Percentiles rank a stretch among this genome's conserved stretches.
Conservation (phyloP, 2,113 vertebrate species). For the Verasper variegatus region DNA sequence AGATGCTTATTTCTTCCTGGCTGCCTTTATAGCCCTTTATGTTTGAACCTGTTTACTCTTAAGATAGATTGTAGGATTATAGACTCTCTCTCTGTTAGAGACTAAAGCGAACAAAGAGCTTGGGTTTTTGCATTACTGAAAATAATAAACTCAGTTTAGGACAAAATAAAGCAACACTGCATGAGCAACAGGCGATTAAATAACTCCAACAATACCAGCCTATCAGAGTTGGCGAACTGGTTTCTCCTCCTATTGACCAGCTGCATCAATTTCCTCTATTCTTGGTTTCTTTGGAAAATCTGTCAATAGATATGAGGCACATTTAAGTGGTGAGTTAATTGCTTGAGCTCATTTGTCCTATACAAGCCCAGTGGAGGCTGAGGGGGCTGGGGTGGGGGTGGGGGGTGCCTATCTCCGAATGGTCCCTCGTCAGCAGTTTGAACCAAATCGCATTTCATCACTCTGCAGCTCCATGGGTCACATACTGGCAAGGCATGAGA, state of each 20-base stretch:
- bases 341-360: slow-evolving; percentile 50
- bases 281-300: slow-evolving; percentile 32
- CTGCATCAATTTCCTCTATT: slow-evolving; percentile 47
- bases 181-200: slow-evolving; percentile 15
- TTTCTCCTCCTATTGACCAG: slow-evolving; percentile 29
- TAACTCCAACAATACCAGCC: slow-evolving; percentile 23
- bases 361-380: slow-evolving; percentile 12
- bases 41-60: slow-evolving; percentile 2
- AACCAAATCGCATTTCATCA: slow-evolving; percentile 59
- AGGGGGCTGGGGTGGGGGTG: not conserved
- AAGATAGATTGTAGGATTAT: not conserved
- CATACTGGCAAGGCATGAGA: slow-evolving; percentile 33
- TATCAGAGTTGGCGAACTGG: slow-evolving; percentile 12
- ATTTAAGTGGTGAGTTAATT: slow-evolving; percentile 58
- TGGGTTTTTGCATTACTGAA: not conserved
- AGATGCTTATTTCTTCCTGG: not conserved
- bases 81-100: not conserved
- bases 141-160: slow-evolving; percentile 6
- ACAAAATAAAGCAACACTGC: slow-evolving; percentile 5
- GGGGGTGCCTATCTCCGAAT: slow-evolving; percentile 33
- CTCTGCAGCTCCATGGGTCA: slow-evolving; percentile 34
- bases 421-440: slow-evolving; percentile 62
- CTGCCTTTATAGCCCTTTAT: slow-evolving; percentile 9
- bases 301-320: slow-evolving; percentile 46
- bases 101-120: not conserved